Percentiles rank a stretch among this genome's conserved stretches.
Evolutionary conservation across 2,113 vertebrate species (phyloP).

Genomic region (Calidris pugnax): DNA sequence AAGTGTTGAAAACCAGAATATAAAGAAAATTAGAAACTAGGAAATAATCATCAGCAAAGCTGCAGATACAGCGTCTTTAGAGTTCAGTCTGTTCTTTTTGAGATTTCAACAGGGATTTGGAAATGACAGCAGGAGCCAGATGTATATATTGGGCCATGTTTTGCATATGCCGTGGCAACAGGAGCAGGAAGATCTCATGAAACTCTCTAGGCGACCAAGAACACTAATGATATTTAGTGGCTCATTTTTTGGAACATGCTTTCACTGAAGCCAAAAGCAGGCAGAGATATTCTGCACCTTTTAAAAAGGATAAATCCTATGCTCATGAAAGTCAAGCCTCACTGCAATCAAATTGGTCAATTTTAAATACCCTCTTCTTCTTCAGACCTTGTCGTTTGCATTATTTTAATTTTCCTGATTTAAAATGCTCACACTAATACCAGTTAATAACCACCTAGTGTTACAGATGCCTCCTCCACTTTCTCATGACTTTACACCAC

Average conservation of each 20-base stretch:
- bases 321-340: neutral
- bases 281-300: neutral
- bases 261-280: neutral
- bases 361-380: neutral
- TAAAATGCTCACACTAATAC: neutral
- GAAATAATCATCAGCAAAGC: neutral
- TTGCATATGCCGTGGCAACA: neutral
- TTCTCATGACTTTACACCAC: slow-evolving; percentile 9
- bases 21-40: neutral
- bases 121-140: neutral
- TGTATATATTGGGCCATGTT: neutral
- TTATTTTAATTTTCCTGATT: neutral
- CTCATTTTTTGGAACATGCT: neutral
- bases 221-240: neutral
- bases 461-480: neutral
- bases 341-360: neutral
- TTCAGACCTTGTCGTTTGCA: neutral
- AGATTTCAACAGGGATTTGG: neutral
- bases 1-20: neutral
- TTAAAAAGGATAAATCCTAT: neutral
- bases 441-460: neutral
- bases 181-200: neutral
- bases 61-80: neutral
- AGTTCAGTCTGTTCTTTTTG: neutral
- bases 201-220: neutral